Evolutionary conservation across 2,797 vertebrate species (phyloP).

Genomic region (Staurois parvus): DNA sequence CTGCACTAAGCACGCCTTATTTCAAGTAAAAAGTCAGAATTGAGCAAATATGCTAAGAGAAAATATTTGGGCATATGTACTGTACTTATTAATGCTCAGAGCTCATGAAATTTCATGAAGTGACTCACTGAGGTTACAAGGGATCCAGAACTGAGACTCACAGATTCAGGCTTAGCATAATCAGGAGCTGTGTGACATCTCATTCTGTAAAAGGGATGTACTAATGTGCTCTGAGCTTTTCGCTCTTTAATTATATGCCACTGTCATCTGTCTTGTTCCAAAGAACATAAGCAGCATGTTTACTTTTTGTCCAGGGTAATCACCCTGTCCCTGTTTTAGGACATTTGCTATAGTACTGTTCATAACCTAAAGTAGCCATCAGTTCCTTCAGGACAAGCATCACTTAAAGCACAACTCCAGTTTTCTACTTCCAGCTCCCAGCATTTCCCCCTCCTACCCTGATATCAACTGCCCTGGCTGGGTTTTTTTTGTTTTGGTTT

Average conservation of each 20-base stretch:
- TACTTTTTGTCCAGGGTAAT: too few species aligned
- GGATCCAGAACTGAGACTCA: constrained; percentile 20
- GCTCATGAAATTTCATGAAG: constrained; percentile 44
- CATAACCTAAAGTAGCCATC: too few species aligned
- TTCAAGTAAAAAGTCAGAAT: background rate
- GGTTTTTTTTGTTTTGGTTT: too few species aligned
- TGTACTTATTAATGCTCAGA: constrained; percentile 13
- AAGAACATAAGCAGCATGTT: too few species aligned
- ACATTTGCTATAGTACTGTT: too few species aligned
- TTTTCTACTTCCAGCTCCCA: too few species aligned
- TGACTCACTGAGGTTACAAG: constrained; percentile 34
- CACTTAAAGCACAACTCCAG: too few species aligned
- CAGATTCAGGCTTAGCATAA: constrained; percentile 13
- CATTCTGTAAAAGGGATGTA: constrained; percentile 1
- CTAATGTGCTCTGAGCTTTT: background rate
- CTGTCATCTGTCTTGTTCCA: background rate
- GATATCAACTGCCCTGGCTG: too few species aligned
- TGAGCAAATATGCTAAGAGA: background rate
- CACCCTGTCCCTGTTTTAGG: too few species aligned
- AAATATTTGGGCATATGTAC: background rate
- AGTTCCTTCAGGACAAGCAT: too few species aligned
- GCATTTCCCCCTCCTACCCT: too few species aligned
- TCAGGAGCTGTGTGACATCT: constrained; percentile 14
- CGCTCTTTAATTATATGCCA: background rate
- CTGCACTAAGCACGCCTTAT: background rate